Base-by-base conservation (phyloP, 2,113 vertebrate species). In the Nothobranchius furzeri region DNA sequence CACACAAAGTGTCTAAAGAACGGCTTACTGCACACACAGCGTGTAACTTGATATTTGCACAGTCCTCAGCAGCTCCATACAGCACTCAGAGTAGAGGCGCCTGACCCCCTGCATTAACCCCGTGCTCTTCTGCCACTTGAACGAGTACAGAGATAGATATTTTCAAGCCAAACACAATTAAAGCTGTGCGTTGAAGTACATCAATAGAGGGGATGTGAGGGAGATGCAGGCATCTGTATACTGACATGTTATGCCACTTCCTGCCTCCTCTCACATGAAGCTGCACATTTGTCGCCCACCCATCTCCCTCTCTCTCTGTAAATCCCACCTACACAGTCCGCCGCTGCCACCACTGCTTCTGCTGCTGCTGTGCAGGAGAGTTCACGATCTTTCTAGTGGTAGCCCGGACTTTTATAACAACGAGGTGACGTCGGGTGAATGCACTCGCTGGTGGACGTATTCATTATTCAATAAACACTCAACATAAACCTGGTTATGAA, bases 111-210 rank as follows among this genome's bases (percentile, higher is more conserved):
- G 42, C 84, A 86, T 85, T 91, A 90, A 89, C 84, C 87, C 73
- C 50, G 30, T 76, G 82, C 58, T 74, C 81, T 62, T 72, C 82
- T 14, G 15, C 60, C 72, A 73, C 64, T 56, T 74, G 61, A 63
- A 48, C 25, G 7, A 61, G 62, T 57, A 50, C 9, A 7, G 57
- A 78, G 64, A 81, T 45, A 59, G 70, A 73, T 76, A 71, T 79
- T 78, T 84, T 61, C 78, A 68, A 68, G 64, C 76, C 78, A 87
- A 88, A 85, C 79, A 81, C 79, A 87, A 91, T 89, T 88, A 90
- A 87, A 86, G 60, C 82, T 60, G 88, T 91, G 88, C 87, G 88
- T 24, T 85, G 87, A 81, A 74, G 75, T 42, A 56, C 80, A 83
- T 84, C 70, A 83, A 60, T 53, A 54, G 75, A 73, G 70, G 75